Evolutionary conservation across 2,888 invertebrate genomes (phyloP), one percentile per base, ranked within the genome.

Genomic region (Hanleya hanleyi): DNA sequence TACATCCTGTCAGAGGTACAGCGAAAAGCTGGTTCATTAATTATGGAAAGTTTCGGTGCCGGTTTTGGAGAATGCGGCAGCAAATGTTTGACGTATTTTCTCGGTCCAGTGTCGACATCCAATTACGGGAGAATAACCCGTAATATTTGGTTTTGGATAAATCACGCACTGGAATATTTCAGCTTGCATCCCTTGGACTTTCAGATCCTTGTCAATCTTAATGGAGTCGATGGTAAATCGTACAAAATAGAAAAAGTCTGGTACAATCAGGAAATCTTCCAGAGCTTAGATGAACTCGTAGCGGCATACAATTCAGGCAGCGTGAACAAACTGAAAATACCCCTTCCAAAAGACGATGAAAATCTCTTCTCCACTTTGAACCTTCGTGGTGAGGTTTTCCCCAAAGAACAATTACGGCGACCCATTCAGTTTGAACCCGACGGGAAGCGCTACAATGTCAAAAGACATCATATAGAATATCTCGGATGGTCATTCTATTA

Each of bases 401-500:
- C 78, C 4, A 22, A 67, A 0, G 41, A 51, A 7, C 73, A 71
- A 7, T 75, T 78, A 33, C 68, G 79, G 33, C 80, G 81, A 18
- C 86, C 87, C 0, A 61, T 64, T 9, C 74, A 81, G 47, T 79
- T 77, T 57, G 80, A 83, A 61, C 85, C 86, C 4, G 78, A 83
- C 18, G 86, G 85, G 1, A 75, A 79, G 65, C 78, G 87, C 9
- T 87, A 83, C 80, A 80, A 57, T 36, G 73, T 86, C 0, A 67
- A 73, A 18, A 81, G 81, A 7, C 77, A 80, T 32, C 83, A 81
- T 22, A 81, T 87, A 0, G 69, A 77, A 1, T 87, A 84, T 65
- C 74, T 84, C 71, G 73, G 81, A 6, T 88, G 88, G 88, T 68
- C 78, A 6, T 87, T 88, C 75, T 78, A 86, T 70, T 79, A 84